phyloP scores from a whole-genome alignment of 2,797 vertebrate genomes.

The Myotis daubentonii region DNA sequence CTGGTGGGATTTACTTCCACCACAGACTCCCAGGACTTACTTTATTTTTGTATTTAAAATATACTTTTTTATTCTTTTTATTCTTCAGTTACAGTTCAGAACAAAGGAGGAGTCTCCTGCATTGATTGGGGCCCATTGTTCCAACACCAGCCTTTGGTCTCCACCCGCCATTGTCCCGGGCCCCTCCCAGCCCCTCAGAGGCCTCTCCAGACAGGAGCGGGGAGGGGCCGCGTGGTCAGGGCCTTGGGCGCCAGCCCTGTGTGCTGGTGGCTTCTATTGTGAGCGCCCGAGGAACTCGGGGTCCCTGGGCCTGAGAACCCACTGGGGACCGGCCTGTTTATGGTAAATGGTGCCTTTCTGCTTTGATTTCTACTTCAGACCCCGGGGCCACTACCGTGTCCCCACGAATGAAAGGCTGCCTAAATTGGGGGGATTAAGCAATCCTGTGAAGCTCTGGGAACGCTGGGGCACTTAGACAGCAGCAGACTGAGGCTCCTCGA shows the following conservation, averaged over 20 bases:
- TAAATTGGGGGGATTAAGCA: slow-evolving; percentile 75
- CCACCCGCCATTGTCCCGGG: slow-evolving; percentile 44
- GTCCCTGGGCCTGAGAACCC: slow-evolving; percentile 39
- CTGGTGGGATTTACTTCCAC: background rate
- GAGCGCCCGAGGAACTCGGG: slow-evolving; percentile 10
- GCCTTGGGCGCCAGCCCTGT: background rate
- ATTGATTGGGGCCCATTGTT: slow-evolving; percentile 21
- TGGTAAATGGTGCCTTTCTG: slow-evolving; percentile 63
- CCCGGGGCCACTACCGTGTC: slow-evolving; percentile 65
- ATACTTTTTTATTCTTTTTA: background rate
- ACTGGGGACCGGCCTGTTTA: slow-evolving; percentile 61
- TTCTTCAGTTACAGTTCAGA: background rate
- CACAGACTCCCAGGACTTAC: background rate
- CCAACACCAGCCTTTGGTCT: background rate
- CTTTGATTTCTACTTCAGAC: slow-evolving; percentile 76
- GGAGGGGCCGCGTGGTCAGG: background rate
- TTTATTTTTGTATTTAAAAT: background rate
- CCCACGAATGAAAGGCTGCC: slow-evolving; percentile 78
- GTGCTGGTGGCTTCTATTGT: slow-evolving; percentile 68
- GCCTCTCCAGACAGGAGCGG: background rate
- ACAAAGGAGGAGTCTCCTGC: background rate
- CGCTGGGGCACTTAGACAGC: slow-evolving; percentile 47
- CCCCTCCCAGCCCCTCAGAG: slow-evolving; percentile 13
- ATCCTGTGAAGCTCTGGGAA: slow-evolving; percentile 80
- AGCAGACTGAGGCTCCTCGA: slow-evolving; percentile 73